These are phyloP conservation scores for honey bee (Apis mellifera) DNA, from an alignment of 1,140 invertebrate species.

Conservation along the genomic window DNA sequence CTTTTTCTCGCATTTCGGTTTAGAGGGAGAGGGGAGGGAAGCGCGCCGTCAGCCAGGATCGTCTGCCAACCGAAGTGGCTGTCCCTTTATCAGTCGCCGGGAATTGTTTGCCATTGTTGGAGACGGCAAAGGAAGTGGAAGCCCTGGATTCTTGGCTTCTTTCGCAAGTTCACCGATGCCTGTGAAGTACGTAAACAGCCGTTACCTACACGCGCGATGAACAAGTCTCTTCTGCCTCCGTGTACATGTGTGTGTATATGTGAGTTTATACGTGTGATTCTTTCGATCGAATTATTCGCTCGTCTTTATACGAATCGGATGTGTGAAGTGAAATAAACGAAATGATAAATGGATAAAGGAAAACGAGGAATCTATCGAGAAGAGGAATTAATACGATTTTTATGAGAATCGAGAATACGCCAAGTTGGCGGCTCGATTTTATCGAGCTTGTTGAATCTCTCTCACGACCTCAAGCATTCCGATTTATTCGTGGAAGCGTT, in stretches of 20 bases:
- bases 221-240: too few species aligned
- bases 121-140: conserved; percentile 13
- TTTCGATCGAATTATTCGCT: too few species aligned
- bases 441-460: not conserved
- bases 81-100: conserved; percentile 36
- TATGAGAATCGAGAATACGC: conserved; percentile 8
- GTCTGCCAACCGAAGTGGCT: conserved; percentile 46
- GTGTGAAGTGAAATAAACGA: too few species aligned
- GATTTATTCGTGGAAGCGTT: not conserved
- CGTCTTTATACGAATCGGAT: too few species aligned
- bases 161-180: conserved; percentile 33
- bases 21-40: not conserved
- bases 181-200: conserved; percentile 44
- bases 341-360: too few species aligned
- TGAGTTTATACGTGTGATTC: too few species aligned
- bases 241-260: too few species aligned
- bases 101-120: conserved; percentile 54
- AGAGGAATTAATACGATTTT: not conserved
- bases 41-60: conserved; percentile 28
- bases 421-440: conserved; percentile 3
- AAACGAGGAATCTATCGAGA: too few species aligned
- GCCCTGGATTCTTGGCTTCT: not conserved
- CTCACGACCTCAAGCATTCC: not conserved
- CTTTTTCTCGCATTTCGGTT: conserved; percentile 39
- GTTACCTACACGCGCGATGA: not conserved